Evolutionary conservation across 2,888 invertebrate genomes (phyloP).

Genomic region (Microdon myrmicae): DNA sequence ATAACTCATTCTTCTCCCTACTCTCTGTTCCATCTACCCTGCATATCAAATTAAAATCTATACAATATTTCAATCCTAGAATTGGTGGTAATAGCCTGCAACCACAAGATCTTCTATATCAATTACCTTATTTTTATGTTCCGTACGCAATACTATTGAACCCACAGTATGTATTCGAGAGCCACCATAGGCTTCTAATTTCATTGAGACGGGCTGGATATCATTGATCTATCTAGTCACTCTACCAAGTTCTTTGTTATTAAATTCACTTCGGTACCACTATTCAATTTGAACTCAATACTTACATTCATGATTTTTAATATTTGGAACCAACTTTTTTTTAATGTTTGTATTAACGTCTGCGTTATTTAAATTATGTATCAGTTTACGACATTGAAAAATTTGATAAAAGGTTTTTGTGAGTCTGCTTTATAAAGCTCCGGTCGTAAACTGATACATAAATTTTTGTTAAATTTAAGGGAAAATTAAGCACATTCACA

Average conservation of each 20-base stretch:
- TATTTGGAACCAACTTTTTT: constrained; percentile 9
- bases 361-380: too few relatives aligned
- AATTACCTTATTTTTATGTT: background rate
- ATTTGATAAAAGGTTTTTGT: too few relatives aligned
- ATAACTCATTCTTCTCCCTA: constrained; percentile 1
- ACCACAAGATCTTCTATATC: constrained; percentile 5
- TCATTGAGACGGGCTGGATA: constrained; percentile 1
- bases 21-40: constrained; percentile 1
- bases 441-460: too few relatives aligned
- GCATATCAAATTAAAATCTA: constrained; percentile 11
- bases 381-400: too few relatives aligned
- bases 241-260: constrained; percentile 7
- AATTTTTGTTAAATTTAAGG: too few relatives aligned
- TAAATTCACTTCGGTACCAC: constrained; percentile 13
- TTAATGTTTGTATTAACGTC: too few relatives aligned
- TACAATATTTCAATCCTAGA: constrained; percentile 8
- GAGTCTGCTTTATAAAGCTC: too few relatives aligned
- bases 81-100: too few relatives aligned
- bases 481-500: too few relatives aligned
- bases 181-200: constrained; percentile 16
- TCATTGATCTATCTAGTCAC: background rate
- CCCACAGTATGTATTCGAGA: constrained; percentile 14
- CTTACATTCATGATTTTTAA: constrained; percentile 11
- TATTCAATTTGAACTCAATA: constrained; percentile 18
- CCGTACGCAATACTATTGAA: background rate